A percentile compares a stretch with the other conserved stretches of the same genome.
These are phyloP conservation scores for Marmota flaviventris DNA, from an alignment of 2,113 vertebrate species.

Conservation along the genomic window DNA sequence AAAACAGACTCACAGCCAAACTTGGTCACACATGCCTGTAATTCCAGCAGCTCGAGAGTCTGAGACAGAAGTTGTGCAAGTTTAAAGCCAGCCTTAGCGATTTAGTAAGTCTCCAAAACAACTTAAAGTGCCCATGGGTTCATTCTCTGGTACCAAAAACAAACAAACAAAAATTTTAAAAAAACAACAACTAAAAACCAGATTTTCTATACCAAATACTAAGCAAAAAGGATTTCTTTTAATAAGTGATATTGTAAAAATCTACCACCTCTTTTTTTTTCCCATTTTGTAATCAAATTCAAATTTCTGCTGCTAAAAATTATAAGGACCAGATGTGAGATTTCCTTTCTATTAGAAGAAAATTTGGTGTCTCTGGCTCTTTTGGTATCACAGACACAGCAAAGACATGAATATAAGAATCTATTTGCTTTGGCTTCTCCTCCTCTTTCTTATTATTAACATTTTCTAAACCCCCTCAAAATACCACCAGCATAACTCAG, in stretches of 20 bases:
- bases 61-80: too few species aligned
- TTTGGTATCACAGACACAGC: not conserved
- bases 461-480: not conserved
- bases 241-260: not conserved
- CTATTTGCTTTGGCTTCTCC: not conserved
- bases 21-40: too few species aligned
- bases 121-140: too few species aligned
- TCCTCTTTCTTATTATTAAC: not conserved
- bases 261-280: not conserved
- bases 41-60: too few species aligned
- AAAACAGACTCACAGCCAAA: not conserved
- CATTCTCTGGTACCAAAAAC: too few species aligned
- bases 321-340: not conserved
- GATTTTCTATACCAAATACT: not conserved
- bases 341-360: not conserved
- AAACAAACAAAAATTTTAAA: too few species aligned
- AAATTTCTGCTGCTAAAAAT: conserved; percentile 40
- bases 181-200: not conserved
- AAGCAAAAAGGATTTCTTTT: not conserved
- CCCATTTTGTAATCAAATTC: conserved; percentile 30
- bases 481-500: not conserved
- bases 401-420: not conserved
- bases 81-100: too few species aligned
- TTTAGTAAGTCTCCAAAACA: too few species aligned
- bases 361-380: not conserved